Base-by-base conservation (phyloP, 2,888 invertebrate species). In the Heliconius aoede region DNA sequence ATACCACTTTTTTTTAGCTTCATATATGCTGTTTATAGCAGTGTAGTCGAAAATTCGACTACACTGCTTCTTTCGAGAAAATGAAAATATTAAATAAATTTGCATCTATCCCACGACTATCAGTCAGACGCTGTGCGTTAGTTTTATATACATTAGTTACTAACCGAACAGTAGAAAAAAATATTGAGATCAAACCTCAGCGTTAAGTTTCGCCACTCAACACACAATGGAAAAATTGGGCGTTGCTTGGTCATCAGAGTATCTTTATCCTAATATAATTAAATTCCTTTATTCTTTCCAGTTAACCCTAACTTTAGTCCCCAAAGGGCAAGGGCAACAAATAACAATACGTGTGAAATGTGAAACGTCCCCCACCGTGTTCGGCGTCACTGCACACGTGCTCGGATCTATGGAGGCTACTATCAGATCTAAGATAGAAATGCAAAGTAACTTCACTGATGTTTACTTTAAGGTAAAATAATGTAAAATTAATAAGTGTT, bases 401-500 rank as follows among this genome's bases (percentile, higher is more conserved):
- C 77, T 85, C 0, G 93, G 94, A 0, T 83, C 89, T 0, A 77
- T 91, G 9, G 82, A 86, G 0, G 87, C 90, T 24, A 90, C 91
- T 0, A 77, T 94, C 1, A 88, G 88, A 32, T 90, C 91, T 0
- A 88, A 85, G 15, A 86, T 88, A 0, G 89, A 91, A 36, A 80
- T 91, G 65, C 86, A 88, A 21, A 76, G 75, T 1, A 89, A 88
- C 65, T 93, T 85, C 79, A 92, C 90, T 7, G 94, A 95, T 79
- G 85, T 95, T 4, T 89, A 89, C 80, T 86, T 94, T 24, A 93
- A 90, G 86, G 95, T 94, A 74, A 24, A 30, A 9, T n/a, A 21
- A 26, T n/a, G 9, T 36, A 24, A 13, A 11, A n/a, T 36, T 65
- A 15, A 0, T 26, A 26, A 26, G 26, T 60, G 1, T 26, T 26